These are phyloP conservation scores for Ridgeia piscesae DNA, from an alignment of 1,140 invertebrate species.

Conservation along the genomic window DNA sequence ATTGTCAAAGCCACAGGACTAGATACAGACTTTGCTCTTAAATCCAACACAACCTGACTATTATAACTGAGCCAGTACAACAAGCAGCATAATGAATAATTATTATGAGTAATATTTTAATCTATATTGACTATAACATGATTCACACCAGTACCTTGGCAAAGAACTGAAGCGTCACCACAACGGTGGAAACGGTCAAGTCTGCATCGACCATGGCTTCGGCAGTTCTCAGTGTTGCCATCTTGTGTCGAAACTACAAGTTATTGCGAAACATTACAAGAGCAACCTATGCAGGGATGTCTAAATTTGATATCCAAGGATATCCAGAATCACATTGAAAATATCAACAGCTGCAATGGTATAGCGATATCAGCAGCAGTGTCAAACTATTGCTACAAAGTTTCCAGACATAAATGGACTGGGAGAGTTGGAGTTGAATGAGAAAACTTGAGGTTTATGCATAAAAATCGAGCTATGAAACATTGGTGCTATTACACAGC, in stretches of 20 bases:
- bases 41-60: too few relatives aligned
- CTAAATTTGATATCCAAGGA: too few relatives aligned
- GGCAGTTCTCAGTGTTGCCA: background rate
- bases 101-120: background rate
- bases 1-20: too few relatives aligned
- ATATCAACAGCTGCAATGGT: background rate
- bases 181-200: background rate
- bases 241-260: background rate
- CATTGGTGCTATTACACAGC: too few relatives aligned
- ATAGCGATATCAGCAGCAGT: background rate
- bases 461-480: too few relatives aligned
- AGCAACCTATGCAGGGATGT: background rate
- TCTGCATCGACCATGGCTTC: background rate
- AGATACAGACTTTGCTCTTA: too few relatives aligned
- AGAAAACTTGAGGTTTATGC: too few relatives aligned
- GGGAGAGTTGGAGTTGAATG: too few relatives aligned
- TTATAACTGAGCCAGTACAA: background rate
- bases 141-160: background rate
- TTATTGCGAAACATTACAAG: background rate
- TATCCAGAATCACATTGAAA: background rate
- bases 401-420: too few relatives aligned
- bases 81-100: background rate
- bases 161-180: background rate
- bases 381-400: too few relatives aligned
- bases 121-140: background rate